Evolutionary conservation across 2,113 vertebrate species (phyloP).

Genomic region (Protobothrops mucrosquamatus): DNA sequence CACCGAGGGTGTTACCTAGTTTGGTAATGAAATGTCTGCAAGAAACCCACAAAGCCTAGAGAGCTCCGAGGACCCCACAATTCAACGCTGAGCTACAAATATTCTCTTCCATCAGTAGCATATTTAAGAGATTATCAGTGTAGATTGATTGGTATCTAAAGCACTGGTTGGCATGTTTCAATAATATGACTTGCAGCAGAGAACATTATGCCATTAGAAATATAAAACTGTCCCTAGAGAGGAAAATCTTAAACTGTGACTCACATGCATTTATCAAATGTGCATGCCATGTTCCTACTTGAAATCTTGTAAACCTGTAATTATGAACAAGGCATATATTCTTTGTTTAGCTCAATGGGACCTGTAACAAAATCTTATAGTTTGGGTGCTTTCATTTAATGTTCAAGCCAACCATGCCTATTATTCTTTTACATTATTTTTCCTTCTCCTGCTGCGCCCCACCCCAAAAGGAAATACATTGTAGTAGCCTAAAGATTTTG

Average conservation of each 20-base stretch:
- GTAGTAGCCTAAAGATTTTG: background rate
- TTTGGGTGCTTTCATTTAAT: background rate
- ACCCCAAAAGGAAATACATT: background rate
- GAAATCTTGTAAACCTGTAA: too few relatives aligned
- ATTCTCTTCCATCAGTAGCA: background rate
- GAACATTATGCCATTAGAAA: background rate
- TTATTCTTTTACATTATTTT: background rate
- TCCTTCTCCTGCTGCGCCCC: background rate
- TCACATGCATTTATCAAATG: background rate
- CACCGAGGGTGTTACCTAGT: background rate
- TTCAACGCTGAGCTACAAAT: background rate
- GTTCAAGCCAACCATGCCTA: background rate
- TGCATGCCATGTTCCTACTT: too few relatives aligned
- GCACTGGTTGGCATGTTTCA: background rate
- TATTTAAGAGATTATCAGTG: background rate
- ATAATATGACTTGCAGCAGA: background rate
- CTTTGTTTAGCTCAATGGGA: background rate
- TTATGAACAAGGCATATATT: background rate
- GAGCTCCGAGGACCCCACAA: background rate
- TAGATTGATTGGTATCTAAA: background rate
- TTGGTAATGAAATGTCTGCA: background rate
- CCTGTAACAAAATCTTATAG: background rate
- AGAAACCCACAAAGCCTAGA: background rate
- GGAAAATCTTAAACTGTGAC: background rate
- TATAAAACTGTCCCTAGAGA: background rate